Evolutionary conservation across 2,797 vertebrate genomes (phyloP).

Genomic region (Neopelma chrysocephalum): DNA sequence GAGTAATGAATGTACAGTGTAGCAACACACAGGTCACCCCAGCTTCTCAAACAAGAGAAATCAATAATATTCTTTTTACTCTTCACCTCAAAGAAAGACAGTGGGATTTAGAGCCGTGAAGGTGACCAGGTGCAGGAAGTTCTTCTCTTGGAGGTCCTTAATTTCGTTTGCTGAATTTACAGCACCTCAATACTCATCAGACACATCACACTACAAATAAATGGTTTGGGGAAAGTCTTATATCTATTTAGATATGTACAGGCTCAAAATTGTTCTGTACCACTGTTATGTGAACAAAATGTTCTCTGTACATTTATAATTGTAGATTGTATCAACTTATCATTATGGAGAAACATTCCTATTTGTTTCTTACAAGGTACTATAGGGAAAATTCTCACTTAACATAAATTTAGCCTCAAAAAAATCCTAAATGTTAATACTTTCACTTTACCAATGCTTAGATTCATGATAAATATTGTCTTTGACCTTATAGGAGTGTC

Average conservation of each 20-base stretch:
- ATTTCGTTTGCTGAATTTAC: background rate
- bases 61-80: background rate
- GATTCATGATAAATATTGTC: background rate
- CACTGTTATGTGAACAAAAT: background rate
- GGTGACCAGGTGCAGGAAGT: background rate
- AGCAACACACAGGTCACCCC: background rate
- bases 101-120: background rate
- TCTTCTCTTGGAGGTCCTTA: background rate
- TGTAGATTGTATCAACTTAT: background rate
- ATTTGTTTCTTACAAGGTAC: background rate
- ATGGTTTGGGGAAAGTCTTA: background rate
- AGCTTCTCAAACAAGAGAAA: background rate
- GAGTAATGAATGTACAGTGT: background rate
- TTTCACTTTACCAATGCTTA: background rate
- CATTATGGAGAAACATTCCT: background rate
- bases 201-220: background rate
- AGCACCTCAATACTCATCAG: background rate
- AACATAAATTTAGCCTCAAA: background rate
- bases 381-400: background rate
- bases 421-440: background rate
- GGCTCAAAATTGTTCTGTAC: background rate
- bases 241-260: background rate
- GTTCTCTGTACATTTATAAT: background rate
- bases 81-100: background rate
- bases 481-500: constrained; percentile 84